Percentiles rank a stretch among this genome's conserved stretches.
Conservation (phyloP, 64 coral and sea anemone genomes). For the Acropora yongei region DNA sequence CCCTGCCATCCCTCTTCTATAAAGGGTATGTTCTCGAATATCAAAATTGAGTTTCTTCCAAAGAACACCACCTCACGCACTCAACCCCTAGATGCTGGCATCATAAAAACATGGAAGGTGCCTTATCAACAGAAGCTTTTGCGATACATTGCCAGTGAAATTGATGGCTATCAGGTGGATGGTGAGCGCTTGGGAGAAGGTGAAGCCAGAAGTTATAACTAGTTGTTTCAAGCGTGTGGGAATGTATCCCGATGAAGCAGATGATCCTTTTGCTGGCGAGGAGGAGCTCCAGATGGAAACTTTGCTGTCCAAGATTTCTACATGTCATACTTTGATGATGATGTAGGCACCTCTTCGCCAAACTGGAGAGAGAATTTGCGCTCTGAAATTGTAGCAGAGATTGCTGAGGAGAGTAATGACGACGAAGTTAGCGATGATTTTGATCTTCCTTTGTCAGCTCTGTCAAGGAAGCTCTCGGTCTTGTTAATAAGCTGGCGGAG, state of each 20-base stretch:
- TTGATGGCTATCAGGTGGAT: conserved; percentile 48
- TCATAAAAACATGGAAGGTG: conserved; percentile 32
- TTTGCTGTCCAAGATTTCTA: conserved; percentile 18
- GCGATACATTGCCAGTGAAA: conserved; percentile 22
- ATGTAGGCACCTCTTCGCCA: conserved; percentile 18
- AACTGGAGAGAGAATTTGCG: conserved; percentile 21
- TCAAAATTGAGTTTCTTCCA: conserved; percentile 31
- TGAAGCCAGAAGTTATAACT: conserved; percentile 30
- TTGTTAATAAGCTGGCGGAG: conserved; percentile 20
- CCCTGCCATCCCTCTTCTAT: conserved; percentile 15
- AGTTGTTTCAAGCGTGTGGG: conserved; percentile 28
- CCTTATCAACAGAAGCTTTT: conserved; percentile 10
- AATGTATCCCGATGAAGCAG: too few species aligned
- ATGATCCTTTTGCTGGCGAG: too few species aligned
- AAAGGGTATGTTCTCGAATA: conserved; percentile 36
- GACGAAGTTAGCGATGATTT: conserved; percentile 5
- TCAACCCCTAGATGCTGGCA: conserved; percentile 23
- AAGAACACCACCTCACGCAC: conserved; percentile 28
- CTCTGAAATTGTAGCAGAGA: conserved; percentile 30
- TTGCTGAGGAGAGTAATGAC: conserved; percentile 28
- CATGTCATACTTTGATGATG: conserved; percentile 7
- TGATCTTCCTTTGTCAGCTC: not conserved
- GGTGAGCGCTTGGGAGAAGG: conserved; percentile 31
- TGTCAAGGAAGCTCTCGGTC: not conserved
- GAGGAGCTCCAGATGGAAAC: too few species aligned